phyloP scores from a whole-genome alignment of 2,797 vertebrate species.

The Scarus forsteni region DNA sequence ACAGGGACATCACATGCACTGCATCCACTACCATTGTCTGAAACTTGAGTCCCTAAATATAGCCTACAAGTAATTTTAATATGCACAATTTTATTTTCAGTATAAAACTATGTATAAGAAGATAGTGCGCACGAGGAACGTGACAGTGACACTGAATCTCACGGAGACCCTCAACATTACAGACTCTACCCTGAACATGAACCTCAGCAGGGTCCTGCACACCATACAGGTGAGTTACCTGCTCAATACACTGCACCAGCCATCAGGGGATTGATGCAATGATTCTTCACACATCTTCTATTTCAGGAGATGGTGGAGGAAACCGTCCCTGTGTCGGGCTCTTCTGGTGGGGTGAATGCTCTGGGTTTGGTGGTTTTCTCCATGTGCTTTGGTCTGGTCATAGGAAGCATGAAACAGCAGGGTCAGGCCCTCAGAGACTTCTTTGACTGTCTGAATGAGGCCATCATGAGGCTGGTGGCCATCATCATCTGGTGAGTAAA shows the following conservation, averaged over 20 bases:
- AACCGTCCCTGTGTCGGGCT: slow-evolving; percentile 89
- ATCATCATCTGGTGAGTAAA: slow-evolving; percentile 95
- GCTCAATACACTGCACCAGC: neutral
- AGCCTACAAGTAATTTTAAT: neutral
- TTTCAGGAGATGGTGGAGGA: slow-evolving; percentile 90
- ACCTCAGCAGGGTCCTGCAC: slow-evolving; percentile 86
- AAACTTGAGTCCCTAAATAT: neutral
- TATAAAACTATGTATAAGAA: slow-evolving; percentile 96
- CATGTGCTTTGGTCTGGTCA: slow-evolving; percentile 94
- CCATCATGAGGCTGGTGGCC: slow-evolving; percentile 96
- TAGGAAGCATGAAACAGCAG: slow-evolving; percentile 96
- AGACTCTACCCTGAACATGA: slow-evolving; percentile 76
- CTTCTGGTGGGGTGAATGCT: slow-evolving; percentile 92
- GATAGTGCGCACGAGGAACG: slow-evolving; percentile 84
- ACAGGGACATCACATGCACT: slow-evolving; percentile 1
- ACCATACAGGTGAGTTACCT: slow-evolving; percentile 81
- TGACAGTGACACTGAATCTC: slow-evolving; percentile 78
- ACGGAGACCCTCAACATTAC: slow-evolving; percentile 82
- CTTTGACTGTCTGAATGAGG: slow-evolving; percentile 96
- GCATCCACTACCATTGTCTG: neutral
- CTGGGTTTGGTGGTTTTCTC: slow-evolving; percentile 97
- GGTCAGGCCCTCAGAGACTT: slow-evolving; percentile 90
- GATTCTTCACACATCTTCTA: neutral
- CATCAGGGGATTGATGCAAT: neutral
- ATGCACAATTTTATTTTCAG: slow-evolving; percentile 77